Base-by-base conservation (phyloP, 1,140 invertebrate species). In the Neotoxoptera formosana region DNA sequence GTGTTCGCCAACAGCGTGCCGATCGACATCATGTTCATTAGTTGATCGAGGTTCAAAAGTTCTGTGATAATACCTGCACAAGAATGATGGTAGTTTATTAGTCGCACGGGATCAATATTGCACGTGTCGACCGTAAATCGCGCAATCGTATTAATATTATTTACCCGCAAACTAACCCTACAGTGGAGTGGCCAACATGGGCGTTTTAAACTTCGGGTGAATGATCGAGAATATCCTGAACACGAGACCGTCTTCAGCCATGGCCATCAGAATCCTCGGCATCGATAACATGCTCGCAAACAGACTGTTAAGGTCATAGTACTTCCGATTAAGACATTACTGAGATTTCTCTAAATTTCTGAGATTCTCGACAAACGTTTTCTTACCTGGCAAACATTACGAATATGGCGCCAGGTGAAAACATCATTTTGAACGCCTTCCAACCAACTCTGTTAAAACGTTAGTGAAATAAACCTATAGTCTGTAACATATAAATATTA, bases 11-110 rank as follows among this genome's bases (percentile, higher is more conserved):
- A 95, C 0, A 99, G 95, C 1, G 98, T 99, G 91, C 98, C 98
- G 94, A 99, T 99, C 1, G 98, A 99, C 97, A 99, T 98, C 97
- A 99, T 98, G 94, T 98, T 97, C 23, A 99, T 98, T 45, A 99
- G 95, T 95, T 98, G 97, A 21, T 97, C 96, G 53, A 99, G 95
- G 95, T 99, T 97, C 95, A 99, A 99, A 47, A 99, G 94, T 25
- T 97, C 96, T 1, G 98, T 97, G 97, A 99, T 98, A 2, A 97
- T 93, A 88, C 97, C 98, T 94, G 81, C 14, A n/a, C 7, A 9
- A 0, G 51, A 21, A 1, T n/a, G n/a, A n/a, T n/a, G n/a, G 23
- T 4, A 0, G 7, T 25, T 41, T 23, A 56, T 21, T 3, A 11
- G n/a, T n/a, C n/a, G n/a, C n/a, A n/a, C n/a, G n/a, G n/a, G n/a